A percentile compares a stretch with the other conserved stretches of the same genome.
phyloP scores from a whole-genome alignment of 2,888 invertebrate genomes.

The Lepidocyrtinus sp. region DNA sequence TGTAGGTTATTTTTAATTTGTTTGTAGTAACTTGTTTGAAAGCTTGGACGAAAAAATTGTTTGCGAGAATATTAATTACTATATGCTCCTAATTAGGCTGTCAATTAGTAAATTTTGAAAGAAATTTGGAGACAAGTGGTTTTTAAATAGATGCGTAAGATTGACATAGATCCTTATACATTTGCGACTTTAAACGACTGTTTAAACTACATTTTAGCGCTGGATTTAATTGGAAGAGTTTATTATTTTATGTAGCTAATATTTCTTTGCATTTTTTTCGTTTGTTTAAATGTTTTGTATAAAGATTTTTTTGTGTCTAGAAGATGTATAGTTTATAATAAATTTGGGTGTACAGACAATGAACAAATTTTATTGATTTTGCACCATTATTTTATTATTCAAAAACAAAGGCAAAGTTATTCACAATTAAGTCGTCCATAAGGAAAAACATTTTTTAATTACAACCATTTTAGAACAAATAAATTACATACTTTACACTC shows the following conservation, averaged over 20 bases:
- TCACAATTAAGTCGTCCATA: neutral
- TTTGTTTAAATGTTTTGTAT: constrained; percentile 13
- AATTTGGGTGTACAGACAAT: constrained; percentile 5
- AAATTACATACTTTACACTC: too few species aligned
- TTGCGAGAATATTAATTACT: too few species aligned
- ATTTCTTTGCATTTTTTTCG: constrained; percentile 10
- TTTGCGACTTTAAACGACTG: constrained; percentile 5
- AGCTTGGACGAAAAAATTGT: too few species aligned
- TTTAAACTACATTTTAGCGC: neutral
- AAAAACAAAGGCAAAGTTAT: constrained; percentile 1
- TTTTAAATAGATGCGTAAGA: constrained; percentile 53
- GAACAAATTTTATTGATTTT: neutral
- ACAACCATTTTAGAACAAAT: neutral
- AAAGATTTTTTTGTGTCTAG: constrained; percentile 8
- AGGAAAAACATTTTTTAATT: neutral
- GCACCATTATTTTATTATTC: neutral
- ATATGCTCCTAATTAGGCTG: too few species aligned
- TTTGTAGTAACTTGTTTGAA: too few species aligned
- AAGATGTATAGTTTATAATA: neutral
- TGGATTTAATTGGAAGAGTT: constrained; percentile 1
- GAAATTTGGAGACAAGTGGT: too few species aligned
- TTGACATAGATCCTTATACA: too few species aligned
- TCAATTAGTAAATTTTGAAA: too few species aligned
- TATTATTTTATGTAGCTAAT: neutral
- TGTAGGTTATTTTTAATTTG: too few species aligned